A percentile compares a stretch with the other conserved stretches of the same genome.
phyloP scores from a whole-genome alignment of 2,113 vertebrate genomes.

The Pionites leucogaster region DNA sequence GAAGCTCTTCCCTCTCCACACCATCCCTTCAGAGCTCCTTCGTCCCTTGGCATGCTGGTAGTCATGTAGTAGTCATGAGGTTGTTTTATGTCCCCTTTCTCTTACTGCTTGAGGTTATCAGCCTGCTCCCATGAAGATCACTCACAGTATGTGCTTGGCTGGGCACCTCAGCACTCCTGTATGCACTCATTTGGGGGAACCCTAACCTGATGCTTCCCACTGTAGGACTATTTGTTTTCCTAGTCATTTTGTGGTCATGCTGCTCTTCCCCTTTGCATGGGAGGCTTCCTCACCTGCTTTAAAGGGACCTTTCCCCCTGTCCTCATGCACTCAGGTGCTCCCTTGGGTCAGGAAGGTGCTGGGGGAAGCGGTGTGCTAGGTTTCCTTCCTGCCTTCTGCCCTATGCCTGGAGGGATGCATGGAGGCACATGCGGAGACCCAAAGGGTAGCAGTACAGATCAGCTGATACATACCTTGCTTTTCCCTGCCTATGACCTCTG shows the following conservation, averaged over 20 bases:
- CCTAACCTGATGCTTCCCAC: not conserved
- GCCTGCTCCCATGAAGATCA: not conserved
- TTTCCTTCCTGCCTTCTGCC: not conserved
- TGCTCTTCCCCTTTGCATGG: not conserved
- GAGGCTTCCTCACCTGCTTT: not conserved
- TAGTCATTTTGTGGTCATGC: not conserved
- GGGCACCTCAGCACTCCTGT: fast-evolving
- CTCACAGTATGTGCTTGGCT: fast-evolving
- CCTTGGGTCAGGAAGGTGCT: not conserved
- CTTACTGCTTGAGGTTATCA: not conserved
- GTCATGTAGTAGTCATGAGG: not conserved
- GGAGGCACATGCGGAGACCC: fast-evolving
- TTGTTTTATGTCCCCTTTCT: not conserved
- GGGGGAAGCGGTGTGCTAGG: not conserved
- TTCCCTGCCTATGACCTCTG: not conserved
- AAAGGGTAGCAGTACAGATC: too few species aligned
- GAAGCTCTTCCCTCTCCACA: not conserved
- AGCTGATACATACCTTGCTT: not conserved
- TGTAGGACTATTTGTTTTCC: not conserved
- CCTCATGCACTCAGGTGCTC: not conserved
- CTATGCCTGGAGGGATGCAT: not conserved
- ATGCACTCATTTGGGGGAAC: not conserved
- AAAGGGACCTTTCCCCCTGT: not conserved
- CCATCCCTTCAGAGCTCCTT: not conserved
- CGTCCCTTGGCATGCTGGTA: not conserved